Evolutionary conservation across 2,888 invertebrate species (phyloP), one percentile per base, ranked within the genome.

Genomic region (Pterobdella sp.): DNA sequence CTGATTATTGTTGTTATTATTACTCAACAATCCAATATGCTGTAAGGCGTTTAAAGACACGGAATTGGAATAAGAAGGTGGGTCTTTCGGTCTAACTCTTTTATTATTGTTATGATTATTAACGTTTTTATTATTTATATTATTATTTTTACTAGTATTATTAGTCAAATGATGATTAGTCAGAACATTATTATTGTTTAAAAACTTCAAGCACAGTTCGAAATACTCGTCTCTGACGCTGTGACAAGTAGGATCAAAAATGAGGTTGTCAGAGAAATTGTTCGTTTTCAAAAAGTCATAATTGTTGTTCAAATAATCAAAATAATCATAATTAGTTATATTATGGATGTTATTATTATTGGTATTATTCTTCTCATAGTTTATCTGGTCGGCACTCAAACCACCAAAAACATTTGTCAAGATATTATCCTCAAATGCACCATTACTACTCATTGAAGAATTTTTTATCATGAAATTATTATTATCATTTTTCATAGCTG

Each of bases 11-110:
- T 56, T 56, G 60, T 26, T 56, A 26, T 56, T 56, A 26, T 56
- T 56, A n/a, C 26, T 56, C 14, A 56, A 4, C 4, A 18, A 26
- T 4, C 60, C 60, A 26, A 56, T 7, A 14, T 56, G 18, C 60
- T 56, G 60, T 26, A 56, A 22, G 26, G 60, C 60, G 4, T 26
- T 26, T 26, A 56, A 3, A 22, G 60, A 56, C 4, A 56, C 26
- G 60, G 60, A 56, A 26, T 22, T 56, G 10, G 60, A 56, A 56
- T 56, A 56, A 56, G 60, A n/a, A 26, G 60, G 60, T 56, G 60
- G 60, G n/a, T 56, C n/a, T 56, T 56, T 56, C 10, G n/a, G 10
- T 56, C 60, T 56, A 3, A 22, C n/a, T 56, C 26, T 56, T 4
- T 56, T 56, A 18, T 56, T 56, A 4, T 56, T 56, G 10, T 56